Conservation (phyloP, 2,797 vertebrate species). For the Semaprochilodus insignis region DNA sequence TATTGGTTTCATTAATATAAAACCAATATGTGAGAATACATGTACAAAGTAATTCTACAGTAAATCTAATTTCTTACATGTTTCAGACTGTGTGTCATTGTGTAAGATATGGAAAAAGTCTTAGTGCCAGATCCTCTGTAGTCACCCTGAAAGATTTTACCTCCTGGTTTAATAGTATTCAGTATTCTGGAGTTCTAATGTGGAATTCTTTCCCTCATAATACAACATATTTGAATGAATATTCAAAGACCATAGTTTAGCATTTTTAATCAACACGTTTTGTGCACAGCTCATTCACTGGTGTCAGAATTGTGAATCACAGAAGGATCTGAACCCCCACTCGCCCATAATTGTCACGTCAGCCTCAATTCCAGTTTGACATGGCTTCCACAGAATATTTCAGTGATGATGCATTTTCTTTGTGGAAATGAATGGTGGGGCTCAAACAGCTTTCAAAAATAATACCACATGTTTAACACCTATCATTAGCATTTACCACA, state of each 20-base stretch:
- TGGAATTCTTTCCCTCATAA: not conserved
- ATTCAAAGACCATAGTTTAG: slow-evolving; percentile 6
- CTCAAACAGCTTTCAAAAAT: not conserved
- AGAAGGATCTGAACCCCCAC: not conserved
- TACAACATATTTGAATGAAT: slow-evolving; percentile 11
- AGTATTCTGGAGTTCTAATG: not conserved
- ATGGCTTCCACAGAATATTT: slow-evolving; percentile 13
- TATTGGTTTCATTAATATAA: too few relatives aligned
- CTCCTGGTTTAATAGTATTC: not conserved
- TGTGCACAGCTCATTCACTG: not conserved
- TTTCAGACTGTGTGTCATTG: not conserved
- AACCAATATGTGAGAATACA: too few relatives aligned
- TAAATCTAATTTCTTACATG: not conserved
- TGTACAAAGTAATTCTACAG: not conserved
- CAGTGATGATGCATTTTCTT: not conserved
- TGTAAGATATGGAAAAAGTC: not conserved
- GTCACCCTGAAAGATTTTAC: not conserved
- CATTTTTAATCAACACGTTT: slow-evolving; percentile 30
- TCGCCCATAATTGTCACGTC: slow-evolving; percentile 15
- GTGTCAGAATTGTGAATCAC: slow-evolving; percentile 2
- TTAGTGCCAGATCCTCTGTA: not conserved
- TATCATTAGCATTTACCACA: not conserved
- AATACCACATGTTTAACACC: not conserved
- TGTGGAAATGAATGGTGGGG: not conserved
- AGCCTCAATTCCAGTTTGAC: slow-evolving; percentile 22